Evolutionary conservation across 2,113 vertebrate species (phyloP).

Genomic region (Lycaon pictus): DNA sequence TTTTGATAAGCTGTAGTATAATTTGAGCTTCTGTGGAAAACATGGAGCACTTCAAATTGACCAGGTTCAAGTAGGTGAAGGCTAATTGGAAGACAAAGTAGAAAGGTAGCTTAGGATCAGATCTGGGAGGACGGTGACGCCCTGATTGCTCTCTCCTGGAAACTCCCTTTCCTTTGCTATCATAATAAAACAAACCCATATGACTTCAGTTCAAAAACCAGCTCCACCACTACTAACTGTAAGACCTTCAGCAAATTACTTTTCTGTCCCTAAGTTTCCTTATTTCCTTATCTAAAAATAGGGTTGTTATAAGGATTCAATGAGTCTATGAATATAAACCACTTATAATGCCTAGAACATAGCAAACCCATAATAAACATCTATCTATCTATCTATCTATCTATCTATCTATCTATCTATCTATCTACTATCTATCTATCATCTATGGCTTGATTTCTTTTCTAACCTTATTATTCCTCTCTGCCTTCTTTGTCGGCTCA

Average conservation of each 20-base stretch:
- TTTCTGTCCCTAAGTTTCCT: background rate
- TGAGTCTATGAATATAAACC: slow-evolving; percentile 26
- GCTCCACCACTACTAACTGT: background rate
- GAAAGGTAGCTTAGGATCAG: slow-evolving; percentile 3
- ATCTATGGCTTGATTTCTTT: background rate
- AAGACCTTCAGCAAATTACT: slow-evolving; percentile 1
- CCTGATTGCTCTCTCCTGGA: background rate
- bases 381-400: background rate
- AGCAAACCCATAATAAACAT: background rate
- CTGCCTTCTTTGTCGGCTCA: background rate
- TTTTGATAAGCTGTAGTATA: background rate
- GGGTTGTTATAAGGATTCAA: background rate
- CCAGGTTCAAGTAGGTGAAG: background rate
- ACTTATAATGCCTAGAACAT: background rate
- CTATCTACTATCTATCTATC: background rate
- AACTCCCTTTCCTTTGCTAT: background rate
- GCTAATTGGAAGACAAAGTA: background rate
- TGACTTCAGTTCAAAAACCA: background rate
- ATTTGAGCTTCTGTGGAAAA: slow-evolving; percentile 3
- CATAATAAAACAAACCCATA: background rate
- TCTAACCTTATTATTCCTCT: background rate
- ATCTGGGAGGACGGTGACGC: background rate
- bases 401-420: background rate
- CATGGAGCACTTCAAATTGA: background rate
- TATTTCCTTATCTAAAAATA: slow-evolving; percentile 20